Conservation (phyloP, 2,888 invertebrate species). For the Lypha dubia region DNA sequence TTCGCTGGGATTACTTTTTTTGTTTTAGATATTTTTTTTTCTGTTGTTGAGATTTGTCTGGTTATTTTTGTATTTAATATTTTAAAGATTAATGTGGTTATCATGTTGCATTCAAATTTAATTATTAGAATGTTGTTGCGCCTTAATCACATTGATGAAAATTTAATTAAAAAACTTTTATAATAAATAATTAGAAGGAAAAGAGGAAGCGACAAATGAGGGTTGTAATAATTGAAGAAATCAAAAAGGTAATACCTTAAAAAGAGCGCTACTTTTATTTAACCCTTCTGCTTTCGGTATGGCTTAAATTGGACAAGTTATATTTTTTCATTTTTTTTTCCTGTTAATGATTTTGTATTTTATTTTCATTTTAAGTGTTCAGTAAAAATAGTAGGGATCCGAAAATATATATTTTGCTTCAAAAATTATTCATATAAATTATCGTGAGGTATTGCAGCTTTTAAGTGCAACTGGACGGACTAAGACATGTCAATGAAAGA, state of each 20-base stretch:
- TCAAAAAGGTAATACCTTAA: constrained; percentile 10
- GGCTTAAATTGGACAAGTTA: no score
- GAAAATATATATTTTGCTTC: no score
- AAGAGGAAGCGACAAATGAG: constrained; percentile 19
- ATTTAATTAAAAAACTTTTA: constrained; percentile 71
- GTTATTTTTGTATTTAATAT: constrained; percentile 56
- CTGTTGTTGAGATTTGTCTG: constrained; percentile 11
- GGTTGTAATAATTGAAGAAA: constrained; percentile 24
- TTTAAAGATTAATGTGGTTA: constrained; percentile 75
- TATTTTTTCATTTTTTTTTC: no score
- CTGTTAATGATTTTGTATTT: no score
- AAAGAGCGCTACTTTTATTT: neutral
- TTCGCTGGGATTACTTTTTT: constrained; percentile 56
- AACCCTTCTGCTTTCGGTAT: neutral
- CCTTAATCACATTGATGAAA: constrained; percentile 66
- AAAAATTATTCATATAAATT: no score
- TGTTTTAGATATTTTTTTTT: constrained; percentile 52
- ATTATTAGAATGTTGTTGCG: constrained; percentile 64
- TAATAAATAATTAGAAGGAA: constrained; percentile 49
- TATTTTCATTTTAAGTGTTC: no score
- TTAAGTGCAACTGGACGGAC: no score
- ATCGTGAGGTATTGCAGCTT: no score
- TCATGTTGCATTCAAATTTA: constrained; percentile 76
- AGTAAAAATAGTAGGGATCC: no score
- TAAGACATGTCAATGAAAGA: no score